These are phyloP conservation scores for Panurus biarmicus DNA, from an alignment of 2,113 vertebrate species.

Conservation along the genomic window DNA sequence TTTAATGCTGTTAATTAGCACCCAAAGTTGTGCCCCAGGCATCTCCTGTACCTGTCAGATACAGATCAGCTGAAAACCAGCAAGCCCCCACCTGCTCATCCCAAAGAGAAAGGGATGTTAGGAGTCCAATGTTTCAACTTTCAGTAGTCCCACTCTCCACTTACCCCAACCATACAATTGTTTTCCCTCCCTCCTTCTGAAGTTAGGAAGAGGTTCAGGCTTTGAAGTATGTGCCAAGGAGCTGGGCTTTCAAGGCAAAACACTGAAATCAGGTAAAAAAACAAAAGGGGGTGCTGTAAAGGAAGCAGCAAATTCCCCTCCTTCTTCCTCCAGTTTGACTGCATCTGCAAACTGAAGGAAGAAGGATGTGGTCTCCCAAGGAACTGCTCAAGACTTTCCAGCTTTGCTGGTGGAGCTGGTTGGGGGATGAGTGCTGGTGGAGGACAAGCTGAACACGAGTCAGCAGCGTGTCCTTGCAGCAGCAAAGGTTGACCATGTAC, in stretches of 20 bases:
- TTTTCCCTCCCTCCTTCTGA: neutral
- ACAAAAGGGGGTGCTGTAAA: neutral
- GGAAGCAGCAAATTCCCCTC: neutral
- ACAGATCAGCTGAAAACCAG: neutral
- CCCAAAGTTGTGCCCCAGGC: neutral
- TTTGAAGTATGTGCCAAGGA: neutral
- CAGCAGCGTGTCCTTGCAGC: neutral
- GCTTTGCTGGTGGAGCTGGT: slow-evolving; percentile 36
- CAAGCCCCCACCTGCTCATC: neutral
- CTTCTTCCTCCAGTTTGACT: neutral
- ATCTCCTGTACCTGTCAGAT: neutral
- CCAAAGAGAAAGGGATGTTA: neutral
- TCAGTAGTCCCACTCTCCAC: neutral
- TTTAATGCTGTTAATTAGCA: neutral
- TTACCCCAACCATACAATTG: neutral
- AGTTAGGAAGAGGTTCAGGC: neutral
- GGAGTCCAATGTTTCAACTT: neutral
- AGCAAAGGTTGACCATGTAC: neutral
- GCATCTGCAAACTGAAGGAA: neutral
- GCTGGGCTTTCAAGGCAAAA: neutral
- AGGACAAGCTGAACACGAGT: neutral
- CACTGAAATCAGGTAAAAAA: neutral
- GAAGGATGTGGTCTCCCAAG: neutral
- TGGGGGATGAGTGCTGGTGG: neutral
- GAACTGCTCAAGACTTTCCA: slow-evolving; percentile 27